Base-by-base conservation (phyloP, 2,888 invertebrate genomes). In the Drosophila demipolita region DNA sequence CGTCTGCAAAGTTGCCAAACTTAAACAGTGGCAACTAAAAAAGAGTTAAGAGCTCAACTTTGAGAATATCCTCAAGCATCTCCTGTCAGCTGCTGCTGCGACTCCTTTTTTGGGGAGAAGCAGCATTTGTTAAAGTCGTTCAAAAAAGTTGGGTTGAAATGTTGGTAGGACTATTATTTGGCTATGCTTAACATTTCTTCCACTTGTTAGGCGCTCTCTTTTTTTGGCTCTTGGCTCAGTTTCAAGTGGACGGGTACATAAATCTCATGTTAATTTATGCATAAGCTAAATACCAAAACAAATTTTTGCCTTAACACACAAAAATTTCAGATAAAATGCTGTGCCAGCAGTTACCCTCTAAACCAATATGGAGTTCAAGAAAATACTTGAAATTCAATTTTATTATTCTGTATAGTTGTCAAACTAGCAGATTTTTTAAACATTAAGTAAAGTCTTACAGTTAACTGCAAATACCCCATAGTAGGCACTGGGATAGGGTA, bases 181-280 rank as follows among this genome's bases (percentile, higher is more conserved):
- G 76, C 66, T 64, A 71, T 81, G 32, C 73, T 81, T 68, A 68
- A 77, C 57, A 69, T 89, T 75, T 71, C 78, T 78, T 77, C 75
- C 85, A 87, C 83, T 84, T 84, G 83, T 83, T 83, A 82, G 79
- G 67, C 71, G 53, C 52, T 49, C 61, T 52, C 70, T 60, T 63
- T 58, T 29, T 29, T 26, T 66, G 29, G 65, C 77, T 26, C 55
- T 81, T 89, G 83, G 78, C 89, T 89, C 82, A 66, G 80, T 89
- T 82, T 85, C 80, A 87, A 85, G 80, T 85, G 76, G 72, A 80
- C 75, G 55, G 69, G 68, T 78, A 50, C 83, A 88, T 90, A 87
- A 90, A 90, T 90, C 87, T 84, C 74, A 82, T 82, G 80, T 89
- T 90, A 87, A 87, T 90, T 87, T 90, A 90, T 87, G 87, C 82